A percentile compares a stretch with the other conserved stretches of the same genome.
Conservation (phyloP, 2,113 vertebrate species). For the Ancistrus triradiatus region DNA sequence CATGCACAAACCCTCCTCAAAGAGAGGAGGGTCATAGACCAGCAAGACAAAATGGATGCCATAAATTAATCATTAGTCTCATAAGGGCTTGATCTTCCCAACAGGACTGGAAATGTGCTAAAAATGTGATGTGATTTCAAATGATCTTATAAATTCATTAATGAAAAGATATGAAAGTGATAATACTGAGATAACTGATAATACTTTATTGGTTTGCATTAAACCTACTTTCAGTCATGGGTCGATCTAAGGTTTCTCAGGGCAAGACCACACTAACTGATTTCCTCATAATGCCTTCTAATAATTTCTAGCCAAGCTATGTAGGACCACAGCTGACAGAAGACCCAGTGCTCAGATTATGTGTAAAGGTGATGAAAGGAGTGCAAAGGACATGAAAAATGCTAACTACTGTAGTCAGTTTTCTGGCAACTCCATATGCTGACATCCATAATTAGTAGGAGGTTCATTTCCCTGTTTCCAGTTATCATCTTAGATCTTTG, state of each 20-base stretch:
- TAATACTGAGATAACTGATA: too few species aligned
- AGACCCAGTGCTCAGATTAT: slow-evolving; percentile 6
- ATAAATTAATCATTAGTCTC: too few species aligned
- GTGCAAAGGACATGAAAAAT: too few species aligned
- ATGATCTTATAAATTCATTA: too few species aligned
- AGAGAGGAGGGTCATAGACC: too few species aligned
- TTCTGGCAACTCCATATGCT: not conserved
- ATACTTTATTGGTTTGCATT: slow-evolving; percentile 7
- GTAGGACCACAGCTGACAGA: slow-evolving; percentile 1
- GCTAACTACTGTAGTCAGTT: too few species aligned
- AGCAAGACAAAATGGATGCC: too few species aligned
- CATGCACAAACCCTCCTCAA: too few species aligned
- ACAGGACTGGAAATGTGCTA: too few species aligned
- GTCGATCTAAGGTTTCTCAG: not conserved
- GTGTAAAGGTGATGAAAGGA: not conserved
- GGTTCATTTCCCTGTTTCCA: not conserved
- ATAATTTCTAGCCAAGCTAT: not conserved
- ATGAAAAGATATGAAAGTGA: too few species aligned
- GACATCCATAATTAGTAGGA: not conserved
- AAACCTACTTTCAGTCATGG: not conserved
- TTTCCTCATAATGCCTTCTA: not conserved
- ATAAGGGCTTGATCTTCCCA: too few species aligned
- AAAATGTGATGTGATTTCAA: too few species aligned
- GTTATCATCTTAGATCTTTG: not conserved
- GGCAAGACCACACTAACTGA: slow-evolving; percentile 18